Evolutionary conservation across 2,888 invertebrate species (phyloP), one percentile per base, ranked within the genome.

Genomic region (Asteroscopus sphinx): DNA sequence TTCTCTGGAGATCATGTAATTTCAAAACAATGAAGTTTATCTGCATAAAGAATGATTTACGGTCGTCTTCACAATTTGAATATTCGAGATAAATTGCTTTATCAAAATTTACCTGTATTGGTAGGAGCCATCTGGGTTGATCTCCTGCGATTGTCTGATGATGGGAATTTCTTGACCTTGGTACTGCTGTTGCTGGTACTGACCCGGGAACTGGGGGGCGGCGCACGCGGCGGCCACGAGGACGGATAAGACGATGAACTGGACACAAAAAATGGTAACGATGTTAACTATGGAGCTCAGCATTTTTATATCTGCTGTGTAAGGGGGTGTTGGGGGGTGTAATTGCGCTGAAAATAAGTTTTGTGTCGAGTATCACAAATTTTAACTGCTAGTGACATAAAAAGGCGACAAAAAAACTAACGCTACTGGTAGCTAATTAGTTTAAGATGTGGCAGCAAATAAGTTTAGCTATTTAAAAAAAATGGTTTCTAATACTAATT

Each of bases 121-220:
- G 79, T 96, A 96, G 44, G 94, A 93, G 41, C 96, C 96, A 68
- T 96, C 95, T 40, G 88, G 86, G 81, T 95, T 95, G 58, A 94
- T 86, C 44, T 95, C 95, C 68, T 96, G 95, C 15, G 88, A 79
- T 77, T 95, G 95, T 54, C 91, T 94, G 36, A 96, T 39, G 70
- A 96, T 96, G n/a, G 96, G 96, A 57, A 96, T 95, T n/a, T 77
- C 68, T 45, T 83, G 86, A 13, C 79, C 80, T 51, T 81, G 84
- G 60, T 87, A 83, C 48, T 86, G 89, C 40, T 83, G 85, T n/a
- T 47, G 69, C 17, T 79, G 79, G 57, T 85, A 81, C 47, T 87
- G 84, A 72, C 78, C 51, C 17, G 59, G 54, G 70, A 80, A 86
- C 54, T 91, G 91, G 0, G 92, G 92, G 3, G 92, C 92, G 15